Conservation (phyloP, 2,797 vertebrate species). For the Urophycis tenuis region DNA sequence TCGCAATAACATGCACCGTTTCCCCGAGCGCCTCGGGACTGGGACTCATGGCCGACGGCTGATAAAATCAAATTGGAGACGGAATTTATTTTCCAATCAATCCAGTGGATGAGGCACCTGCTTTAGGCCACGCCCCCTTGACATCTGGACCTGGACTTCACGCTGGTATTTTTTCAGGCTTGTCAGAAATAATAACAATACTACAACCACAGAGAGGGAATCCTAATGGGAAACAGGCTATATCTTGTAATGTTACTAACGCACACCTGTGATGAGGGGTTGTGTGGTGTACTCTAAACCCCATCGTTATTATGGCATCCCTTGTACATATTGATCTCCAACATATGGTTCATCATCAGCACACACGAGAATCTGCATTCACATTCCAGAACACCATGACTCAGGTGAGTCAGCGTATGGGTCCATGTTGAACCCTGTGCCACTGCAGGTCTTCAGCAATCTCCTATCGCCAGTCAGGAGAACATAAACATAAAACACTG, state of each 20-base stretch:
- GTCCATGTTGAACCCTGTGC: not conserved
- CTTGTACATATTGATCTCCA: not conserved
- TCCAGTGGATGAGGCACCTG: conserved; percentile 47
- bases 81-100: conserved; percentile 58
- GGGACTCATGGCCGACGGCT: conserved; percentile 38
- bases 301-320: not conserved
- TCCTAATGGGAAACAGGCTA: not conserved
- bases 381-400: not conserved
- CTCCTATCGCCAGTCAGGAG: not conserved
- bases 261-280: not conserved
- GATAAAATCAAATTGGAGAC: conserved; percentile 48
- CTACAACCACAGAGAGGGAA: conserved; percentile 14
- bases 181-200: conserved; percentile 22
- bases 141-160: conserved; percentile 28
- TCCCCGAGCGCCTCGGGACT: conserved; percentile 37
- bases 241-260: not conserved
- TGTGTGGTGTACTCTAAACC: not conserved
- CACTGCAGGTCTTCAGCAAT: not conserved
- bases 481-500: too few species aligned
- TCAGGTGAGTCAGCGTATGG: not conserved
- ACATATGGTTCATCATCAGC: not conserved
- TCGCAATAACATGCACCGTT: conserved; percentile 65
- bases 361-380: not conserved
- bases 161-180: conserved; percentile 33
- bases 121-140: conserved; percentile 27